Evolutionary conservation across 2,113 vertebrate species (phyloP).

Genomic region (Psittacus erithacus): DNA sequence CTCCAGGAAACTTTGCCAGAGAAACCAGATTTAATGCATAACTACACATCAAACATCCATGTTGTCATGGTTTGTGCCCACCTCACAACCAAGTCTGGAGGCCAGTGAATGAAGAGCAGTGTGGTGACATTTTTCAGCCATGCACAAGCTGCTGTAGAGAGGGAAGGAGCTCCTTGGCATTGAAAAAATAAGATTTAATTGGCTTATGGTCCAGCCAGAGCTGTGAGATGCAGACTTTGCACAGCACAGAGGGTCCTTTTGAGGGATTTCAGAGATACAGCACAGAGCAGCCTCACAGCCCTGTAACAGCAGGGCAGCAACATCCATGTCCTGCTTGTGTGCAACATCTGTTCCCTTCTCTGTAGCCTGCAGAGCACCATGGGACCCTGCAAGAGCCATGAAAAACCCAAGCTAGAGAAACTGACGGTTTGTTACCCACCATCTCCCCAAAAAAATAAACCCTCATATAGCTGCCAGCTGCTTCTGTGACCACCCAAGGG

Average conservation of each 20-base stretch:
- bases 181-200: neutral
- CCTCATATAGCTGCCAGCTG: neutral
- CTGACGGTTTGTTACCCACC: neutral
- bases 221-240: rapidly evolving
- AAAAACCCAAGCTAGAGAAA: neutral
- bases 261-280: neutral
- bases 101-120: neutral
- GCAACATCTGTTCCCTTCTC: neutral
- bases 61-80: neutral
- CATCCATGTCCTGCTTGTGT: neutral
- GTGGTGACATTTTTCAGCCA: neutral
- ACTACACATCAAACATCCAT: neutral
- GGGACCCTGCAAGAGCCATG: neutral
- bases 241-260: neutral
- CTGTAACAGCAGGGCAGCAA: neutral
- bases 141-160: neutral
- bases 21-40: neutral
- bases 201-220: neutral
- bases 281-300: neutral
- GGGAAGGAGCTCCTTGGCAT: neutral
- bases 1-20: neutral
- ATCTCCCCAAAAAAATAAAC: rapidly evolving
- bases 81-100: neutral
- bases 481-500: constrained; percentile 13
- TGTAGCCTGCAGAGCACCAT: rapidly evolving